Percentiles rank a stretch among this genome's conserved stretches.
Conservation (phyloP, 2,888 invertebrate species). For the Scaptomyza polygonia region DNA sequence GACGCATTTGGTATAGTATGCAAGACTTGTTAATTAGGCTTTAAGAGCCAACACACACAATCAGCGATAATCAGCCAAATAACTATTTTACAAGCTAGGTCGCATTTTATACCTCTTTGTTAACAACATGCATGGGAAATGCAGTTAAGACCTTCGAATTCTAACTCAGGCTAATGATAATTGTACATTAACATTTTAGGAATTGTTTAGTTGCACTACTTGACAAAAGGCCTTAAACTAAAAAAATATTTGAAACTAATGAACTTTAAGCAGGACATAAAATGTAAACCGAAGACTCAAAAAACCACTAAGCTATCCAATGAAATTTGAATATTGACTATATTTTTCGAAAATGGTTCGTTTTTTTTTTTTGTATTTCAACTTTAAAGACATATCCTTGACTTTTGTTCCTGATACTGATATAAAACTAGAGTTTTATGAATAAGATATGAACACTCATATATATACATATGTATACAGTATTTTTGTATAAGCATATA, state of each 20-base stretch:
- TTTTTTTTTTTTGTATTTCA: too few relatives aligned
- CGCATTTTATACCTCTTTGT: neutral
- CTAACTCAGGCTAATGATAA: neutral
- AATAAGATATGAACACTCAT: too few relatives aligned
- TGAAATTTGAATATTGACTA: too few relatives aligned
- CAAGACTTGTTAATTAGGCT: slow-evolving; percentile 73
- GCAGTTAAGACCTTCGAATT: neutral
- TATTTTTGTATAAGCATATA: too few relatives aligned
- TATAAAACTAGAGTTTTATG: neutral
- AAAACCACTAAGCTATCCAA: too few relatives aligned
- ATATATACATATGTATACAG: neutral
- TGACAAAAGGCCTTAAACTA: too few relatives aligned
- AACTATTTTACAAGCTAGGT: slow-evolving; percentile 6
- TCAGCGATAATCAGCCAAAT: slow-evolving; percentile 33
- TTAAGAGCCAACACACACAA: slow-evolving; percentile 35
- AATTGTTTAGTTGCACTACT: too few relatives aligned
- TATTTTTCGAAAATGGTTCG: too few relatives aligned
- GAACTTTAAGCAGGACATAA: too few relatives aligned
- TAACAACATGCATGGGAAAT: neutral
- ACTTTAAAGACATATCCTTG: neutral
- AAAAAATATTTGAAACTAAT: too few relatives aligned
- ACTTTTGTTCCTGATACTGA: neutral
- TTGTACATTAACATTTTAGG: neutral
- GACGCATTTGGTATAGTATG: slow-evolving; percentile 56
- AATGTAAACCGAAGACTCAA: too few relatives aligned